Evolutionary conservation across 1,140 invertebrate genomes (phyloP), one percentile per base, ranked within the genome.

Genomic region (Nephila pilipes): DNA sequence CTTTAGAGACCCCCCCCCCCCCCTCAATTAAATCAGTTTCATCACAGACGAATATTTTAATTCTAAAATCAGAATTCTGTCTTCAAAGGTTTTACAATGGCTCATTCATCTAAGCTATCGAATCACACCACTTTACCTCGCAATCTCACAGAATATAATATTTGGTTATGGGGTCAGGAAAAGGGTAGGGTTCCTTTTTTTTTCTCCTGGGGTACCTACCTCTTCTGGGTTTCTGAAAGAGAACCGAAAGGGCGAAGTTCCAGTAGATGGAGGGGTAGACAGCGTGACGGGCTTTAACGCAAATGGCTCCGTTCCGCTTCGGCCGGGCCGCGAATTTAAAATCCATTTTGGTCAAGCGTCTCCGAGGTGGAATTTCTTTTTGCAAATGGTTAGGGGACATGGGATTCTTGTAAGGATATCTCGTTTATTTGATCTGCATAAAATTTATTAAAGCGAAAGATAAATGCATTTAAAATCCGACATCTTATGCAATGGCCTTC

Each of bases 291-390:
- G 65, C 60, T 88, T 88, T 46, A 75, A 88, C 75, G 88, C 75
- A 80, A 60, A 90, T 90, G 54, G 46, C 80, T 90, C 55, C 69
- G 88, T 90, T 90, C 88, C 88, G 88, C 88, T 90, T 46, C 32
- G 69, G 16, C 38, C 25, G 36, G 22, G 29, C 5, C 29, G 29
- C 87, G 87, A 88, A 88, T 88, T 75, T 55, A 69, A 75, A 88
- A 88, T 65, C 38, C 87, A 75, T 88, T 88, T 46, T 88, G 87
- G 87, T 88, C 63, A 88, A 88, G 57, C 54, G 25, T 29, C 8
- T 29, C 5, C 83, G 80, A 36, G 12, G 5, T 2, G 80, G 54
- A 25, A 2, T 83, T 83, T 54, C 20, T 83, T 55, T 83, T 54
- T 6, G 25, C 80, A 83, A 83, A 83, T 83, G 80, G 8, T 25